Conservation (phyloP, 2,113 vertebrate genomes). For the Nesoenas mayeri region DNA sequence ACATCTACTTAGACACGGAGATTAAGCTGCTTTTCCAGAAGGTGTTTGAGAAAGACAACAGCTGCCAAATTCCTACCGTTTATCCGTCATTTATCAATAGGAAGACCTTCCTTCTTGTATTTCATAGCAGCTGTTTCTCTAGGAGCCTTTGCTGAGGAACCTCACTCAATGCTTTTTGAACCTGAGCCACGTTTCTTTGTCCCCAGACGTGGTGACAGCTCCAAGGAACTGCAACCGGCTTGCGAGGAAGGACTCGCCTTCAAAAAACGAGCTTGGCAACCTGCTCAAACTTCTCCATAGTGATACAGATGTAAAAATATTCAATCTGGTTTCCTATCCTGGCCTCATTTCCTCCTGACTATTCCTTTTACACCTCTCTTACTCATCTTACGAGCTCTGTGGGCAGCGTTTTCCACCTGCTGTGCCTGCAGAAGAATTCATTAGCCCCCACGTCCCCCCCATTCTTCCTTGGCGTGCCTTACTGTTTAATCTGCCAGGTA, state of each 20-base stretch:
- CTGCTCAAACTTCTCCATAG: fast-evolving
- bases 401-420: background rate
- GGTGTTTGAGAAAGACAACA: background rate
- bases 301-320: background rate
- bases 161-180: background rate
- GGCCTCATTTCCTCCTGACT: background rate
- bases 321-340: background rate
- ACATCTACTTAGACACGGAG: fast-evolving
- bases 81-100: background rate
- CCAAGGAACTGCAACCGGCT: fast-evolving
- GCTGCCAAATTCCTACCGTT: background rate
- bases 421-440: background rate
- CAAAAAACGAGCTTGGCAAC: background rate
- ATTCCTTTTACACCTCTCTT: background rate
- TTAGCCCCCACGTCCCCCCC: background rate
- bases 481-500: background rate
- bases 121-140: background rate
- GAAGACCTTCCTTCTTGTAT: background rate
- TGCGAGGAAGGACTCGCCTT: background rate
- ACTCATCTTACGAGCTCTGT: background rate
- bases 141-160: background rate
- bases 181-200: background rate
- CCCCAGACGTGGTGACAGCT: background rate
- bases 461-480: background rate
- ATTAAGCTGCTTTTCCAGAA: background rate